Evolutionary conservation across 2,888 invertebrate genomes (phyloP), one percentile per base, ranked within the genome.

Genomic region (Serripes groenlandicus): DNA sequence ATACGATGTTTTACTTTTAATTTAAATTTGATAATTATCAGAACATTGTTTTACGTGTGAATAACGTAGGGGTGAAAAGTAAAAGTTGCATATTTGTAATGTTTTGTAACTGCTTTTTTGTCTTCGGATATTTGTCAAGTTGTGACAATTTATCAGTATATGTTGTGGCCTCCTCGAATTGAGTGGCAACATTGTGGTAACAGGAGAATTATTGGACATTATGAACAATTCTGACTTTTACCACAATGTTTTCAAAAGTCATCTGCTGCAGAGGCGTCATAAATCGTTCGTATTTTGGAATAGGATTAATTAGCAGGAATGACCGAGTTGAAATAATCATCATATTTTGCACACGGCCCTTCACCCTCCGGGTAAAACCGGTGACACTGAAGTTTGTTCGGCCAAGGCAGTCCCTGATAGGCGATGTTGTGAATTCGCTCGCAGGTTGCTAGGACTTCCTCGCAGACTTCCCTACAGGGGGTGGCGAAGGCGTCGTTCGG

Each of bases 311-410:
- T 11, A 15, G n/a, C 23, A 58, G n/a, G 58, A 11, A 26, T 58
- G 11, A 3, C n/a, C 26, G 3, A 42, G 56, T 56, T 11, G 2
- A 37, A 15, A 66, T 42, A 52, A 64, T 92, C 92, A 7, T 62
- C 79, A 0, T 90, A 90, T 79, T 89, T 87, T 26, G 87, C 86
- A 62, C 92, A 92, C 0, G 68, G 58, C 15, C 75, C 64, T 0
- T 7, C n/a, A 1, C 62, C n/a, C 23, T 83, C 81, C 1, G 5
- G 60, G 23, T 4, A 90, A 90, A 72, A 92, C 1, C 92, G 86
- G 66, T 92, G 92, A 78, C 92, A 92, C 70, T 92, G 92, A 23
- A 92, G 85, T 81, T 92, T 92, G 52, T 89, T 88, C 18, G 92
- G 91, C 92, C 92, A 92, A 15, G 89, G 90, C 0, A 92, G 78